Percentiles rank a stretch among this genome's conserved stretches.
Evolutionary conservation across 2,888 invertebrate species (phyloP).

Genomic region (Amphipoea lucens): DNA sequence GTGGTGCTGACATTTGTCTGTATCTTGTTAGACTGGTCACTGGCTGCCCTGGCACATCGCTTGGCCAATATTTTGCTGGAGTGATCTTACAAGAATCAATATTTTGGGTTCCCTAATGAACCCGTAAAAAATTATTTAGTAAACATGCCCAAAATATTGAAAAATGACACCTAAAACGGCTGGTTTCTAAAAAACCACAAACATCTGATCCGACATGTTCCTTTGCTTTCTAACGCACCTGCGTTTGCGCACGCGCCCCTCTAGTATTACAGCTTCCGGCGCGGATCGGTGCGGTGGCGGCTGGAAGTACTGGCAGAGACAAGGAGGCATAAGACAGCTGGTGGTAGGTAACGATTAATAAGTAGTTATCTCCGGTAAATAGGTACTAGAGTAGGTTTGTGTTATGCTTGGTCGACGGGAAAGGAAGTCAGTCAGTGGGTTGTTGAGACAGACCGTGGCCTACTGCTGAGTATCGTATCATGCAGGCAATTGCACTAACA

Average conservation of each 20-base stretch:
- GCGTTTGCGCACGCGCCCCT: conserved; percentile 49
- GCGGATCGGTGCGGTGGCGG: conserved; percentile 6
- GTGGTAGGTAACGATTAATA: conserved; percentile 8
- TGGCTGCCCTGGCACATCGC: not conserved
- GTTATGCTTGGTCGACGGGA: not conserved
- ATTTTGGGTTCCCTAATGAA: not conserved
- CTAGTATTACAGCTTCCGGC: conserved; percentile 41
- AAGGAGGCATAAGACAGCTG: conserved; percentile 33
- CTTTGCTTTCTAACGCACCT: conserved; percentile 42
- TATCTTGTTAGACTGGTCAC: not conserved
- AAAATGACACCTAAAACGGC: not conserved
- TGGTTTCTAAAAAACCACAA: conserved; percentile 14
- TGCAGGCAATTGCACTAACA: not conserved
- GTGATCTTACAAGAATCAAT: not conserved
- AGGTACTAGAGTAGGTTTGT: not conserved
- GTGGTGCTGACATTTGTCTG: not conserved
- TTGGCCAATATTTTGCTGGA: not conserved
- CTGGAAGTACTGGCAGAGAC: conserved; percentile 36
- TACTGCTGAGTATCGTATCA: not conserved
- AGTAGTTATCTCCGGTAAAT: conserved; percentile 2
- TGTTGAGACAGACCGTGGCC: not conserved
- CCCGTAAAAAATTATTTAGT: not conserved
- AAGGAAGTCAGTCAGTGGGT: conserved; percentile 4
- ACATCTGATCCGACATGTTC: conserved; percentile 18
- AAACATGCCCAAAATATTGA: not conserved